Percentiles rank a stretch among this genome's conserved stretches.
Evolutionary conservation across 2,888 invertebrate species (phyloP).

Genomic region (Auanema freiburgensis): DNA sequence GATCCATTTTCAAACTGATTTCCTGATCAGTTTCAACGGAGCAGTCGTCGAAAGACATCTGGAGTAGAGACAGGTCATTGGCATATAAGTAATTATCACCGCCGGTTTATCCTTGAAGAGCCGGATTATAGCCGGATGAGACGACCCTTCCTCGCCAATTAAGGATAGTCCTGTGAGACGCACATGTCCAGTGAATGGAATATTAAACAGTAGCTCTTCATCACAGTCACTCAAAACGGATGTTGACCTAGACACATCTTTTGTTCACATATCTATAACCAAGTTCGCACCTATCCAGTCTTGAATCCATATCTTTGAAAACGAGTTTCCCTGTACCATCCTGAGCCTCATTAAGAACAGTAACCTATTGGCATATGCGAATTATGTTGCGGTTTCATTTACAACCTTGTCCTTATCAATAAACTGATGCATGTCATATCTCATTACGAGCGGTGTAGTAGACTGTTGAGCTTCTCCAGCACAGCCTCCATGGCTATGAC

Average conservation of each 20-base stretch:
- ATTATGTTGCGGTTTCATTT: not conserved
- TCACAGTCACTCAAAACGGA: constrained; percentile 90
- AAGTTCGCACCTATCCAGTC: constrained; percentile 74
- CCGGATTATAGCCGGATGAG: constrained; percentile 83
- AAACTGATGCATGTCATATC: constrained; percentile 41
- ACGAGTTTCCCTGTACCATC: constrained; percentile 86
- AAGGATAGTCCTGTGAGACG: constrained; percentile 91
- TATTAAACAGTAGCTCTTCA: constrained; percentile 91
- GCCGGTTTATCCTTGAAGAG: constrained; percentile 71
- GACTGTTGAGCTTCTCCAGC: constrained; percentile 16
- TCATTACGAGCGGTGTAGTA: constrained; percentile 20
- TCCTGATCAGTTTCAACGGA: constrained; percentile 66
- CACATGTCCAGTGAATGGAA: constrained; percentile 89
- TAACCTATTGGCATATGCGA: constrained; percentile 69
- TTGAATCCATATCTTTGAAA: constrained; percentile 84
- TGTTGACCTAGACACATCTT: constrained; percentile 30
- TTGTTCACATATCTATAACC: not conserved
- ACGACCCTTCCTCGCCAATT: constrained; percentile 80
- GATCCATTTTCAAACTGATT: constrained; percentile 57
- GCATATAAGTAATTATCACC: constrained; percentile 30
- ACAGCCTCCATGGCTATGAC: constrained; percentile 24
- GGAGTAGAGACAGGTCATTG: constrained; percentile 63
- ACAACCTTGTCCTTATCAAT: constrained; percentile 40
- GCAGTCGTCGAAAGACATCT: constrained; percentile 93
- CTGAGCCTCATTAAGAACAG: constrained; percentile 84